Base-by-base conservation (phyloP, 2,888 invertebrate genomes). In the Cynaeus angustus region DNA sequence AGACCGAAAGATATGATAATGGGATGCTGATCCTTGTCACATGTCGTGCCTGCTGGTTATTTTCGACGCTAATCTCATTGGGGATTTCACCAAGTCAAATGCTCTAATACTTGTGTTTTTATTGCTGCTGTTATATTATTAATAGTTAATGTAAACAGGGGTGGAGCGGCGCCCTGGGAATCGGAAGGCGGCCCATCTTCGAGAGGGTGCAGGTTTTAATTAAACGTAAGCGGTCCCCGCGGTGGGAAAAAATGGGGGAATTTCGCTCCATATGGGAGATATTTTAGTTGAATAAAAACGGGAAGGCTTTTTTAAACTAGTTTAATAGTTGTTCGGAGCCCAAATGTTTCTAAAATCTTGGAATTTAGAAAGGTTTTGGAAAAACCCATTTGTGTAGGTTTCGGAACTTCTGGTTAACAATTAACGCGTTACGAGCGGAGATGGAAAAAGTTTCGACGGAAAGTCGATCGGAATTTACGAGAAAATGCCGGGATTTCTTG, bases 1-100 rank as follows among this genome's bases (percentile, higher is more conserved):
- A 50, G 55, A 52, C 45, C 55, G 30, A 41, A 59, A 67, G 58
- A 59, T 59, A 67, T 67, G 66, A 67, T 67, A 67, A 67, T 67
- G 66, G 26, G 41, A 50, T 41, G 41, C n/a, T 67, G 50, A 67
- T 67, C 58, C 59, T 59, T 41, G 66, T 67, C 66, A 59, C 66
- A 67, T 67, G 66, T 59, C 66, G 66, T 59, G 66, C 56, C 48
- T 53, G 45, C 45, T 38, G 65, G 43, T 33, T 30, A 46, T 61
- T 61, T 38, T 41, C 41, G 33, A 8, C 52, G 43, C 28, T 67
- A 67, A 59, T 67, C 66, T 52, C 59, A 67, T 67, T 33, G 21
- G 66, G 59, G 59, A 52, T 52, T 67, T 59, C 41, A 41, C 43
- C 58, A 28, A 58, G 66, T 66, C 58, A 56, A 66, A 58, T 13